Base-by-base conservation (phyloP, 1,140 invertebrate genomes). In the Drosophila sechellia region DNA sequence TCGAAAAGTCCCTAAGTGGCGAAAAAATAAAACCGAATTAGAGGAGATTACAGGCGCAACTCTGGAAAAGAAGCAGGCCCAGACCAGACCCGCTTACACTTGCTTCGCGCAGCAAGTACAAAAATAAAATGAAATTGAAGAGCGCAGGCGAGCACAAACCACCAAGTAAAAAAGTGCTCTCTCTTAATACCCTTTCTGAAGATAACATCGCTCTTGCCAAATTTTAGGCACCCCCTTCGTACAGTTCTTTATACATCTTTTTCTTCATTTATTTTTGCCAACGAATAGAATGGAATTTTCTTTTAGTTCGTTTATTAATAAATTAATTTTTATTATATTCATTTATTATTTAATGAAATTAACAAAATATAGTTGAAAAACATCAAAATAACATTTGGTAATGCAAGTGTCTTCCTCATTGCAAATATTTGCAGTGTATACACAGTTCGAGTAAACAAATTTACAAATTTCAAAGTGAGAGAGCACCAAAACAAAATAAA, bases 101-200 rank as follows among this genome's bases (percentile, higher is more conserved):
- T 89, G 80, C 80, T 81, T 61, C 79, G 49, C 79, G 75, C 76
- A 76, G 53, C 57, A 76, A 71, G 71, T 63, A 64, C 58, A 87
- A 79, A 86, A 87, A 86, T 70, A 83, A 86, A 81, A 85, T 73
- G 50, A 63, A 53, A 54, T 49, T 53, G 68, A 69, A 74, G 58
- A 84, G 76, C 61, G 58, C 48, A 43, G n/a, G 46, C 64, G 45
- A 55, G 60, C 52, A 55, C 45, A 40, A 56, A 60, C 35, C 50
- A 52, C 49, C 56, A 37, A 73, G 5, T 54, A 50, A 39, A 15
- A 68, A 35, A 68, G 35, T 31, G 50, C 3, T 8, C 48, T 50
- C 27, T 50, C 31, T 34, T 34, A 1, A 50, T 50, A 50, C 48
- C n/a, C 48, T 50, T 50, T 3, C n/a, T 17, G 5, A 13, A 5